A percentile compares a stretch with the other conserved stretches of the same genome.
These are phyloP conservation scores for Azorinus chamasolen DNA, from an alignment of 2,888 invertebrate species.

Conservation along the genomic window DNA sequence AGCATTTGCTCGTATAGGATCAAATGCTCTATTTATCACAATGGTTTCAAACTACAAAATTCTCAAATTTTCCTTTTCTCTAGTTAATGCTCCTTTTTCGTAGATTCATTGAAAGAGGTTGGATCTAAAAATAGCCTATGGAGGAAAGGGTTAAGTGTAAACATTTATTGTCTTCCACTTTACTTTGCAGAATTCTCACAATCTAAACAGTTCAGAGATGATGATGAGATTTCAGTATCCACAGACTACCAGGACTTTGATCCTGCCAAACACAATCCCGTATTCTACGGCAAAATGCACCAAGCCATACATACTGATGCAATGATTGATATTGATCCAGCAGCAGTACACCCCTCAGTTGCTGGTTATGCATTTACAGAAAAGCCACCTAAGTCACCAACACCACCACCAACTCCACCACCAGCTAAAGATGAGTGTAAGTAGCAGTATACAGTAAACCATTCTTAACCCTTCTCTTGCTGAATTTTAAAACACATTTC, in stretches of 20 bases:
- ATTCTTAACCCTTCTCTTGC: too few relatives aligned
- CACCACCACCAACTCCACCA: conserved; percentile 77
- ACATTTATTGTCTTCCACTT: background rate
- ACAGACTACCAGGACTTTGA: conserved; percentile 83
- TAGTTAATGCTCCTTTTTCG: too few relatives aligned
- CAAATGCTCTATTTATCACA: too few relatives aligned
- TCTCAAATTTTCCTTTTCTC: too few relatives aligned
- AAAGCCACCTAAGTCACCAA: conserved; percentile 77
- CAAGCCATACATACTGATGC: conserved; percentile 67
- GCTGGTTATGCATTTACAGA: conserved; percentile 83
- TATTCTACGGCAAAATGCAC: conserved; percentile 84
- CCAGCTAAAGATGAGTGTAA: conserved; percentile 82
- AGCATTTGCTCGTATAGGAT: too few relatives aligned
- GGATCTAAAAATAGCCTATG: too few relatives aligned
- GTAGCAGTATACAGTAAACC: conserved; percentile 38
- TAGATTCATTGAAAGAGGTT: too few relatives aligned
- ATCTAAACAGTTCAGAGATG: conserved; percentile 71
- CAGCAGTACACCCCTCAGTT: conserved; percentile 82
- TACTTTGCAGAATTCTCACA: conserved; percentile 76
- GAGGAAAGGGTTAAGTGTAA: too few relatives aligned
- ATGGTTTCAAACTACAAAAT: too few relatives aligned
- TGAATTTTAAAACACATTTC: too few relatives aligned
- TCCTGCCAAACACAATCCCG: conserved; percentile 82
- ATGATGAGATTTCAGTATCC: conserved; percentile 76
- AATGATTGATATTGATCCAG: conserved; percentile 80